Evolutionary conservation across 2,113 vertebrate species (phyloP).

Genomic region (Cyanoliseus patagonus): DNA sequence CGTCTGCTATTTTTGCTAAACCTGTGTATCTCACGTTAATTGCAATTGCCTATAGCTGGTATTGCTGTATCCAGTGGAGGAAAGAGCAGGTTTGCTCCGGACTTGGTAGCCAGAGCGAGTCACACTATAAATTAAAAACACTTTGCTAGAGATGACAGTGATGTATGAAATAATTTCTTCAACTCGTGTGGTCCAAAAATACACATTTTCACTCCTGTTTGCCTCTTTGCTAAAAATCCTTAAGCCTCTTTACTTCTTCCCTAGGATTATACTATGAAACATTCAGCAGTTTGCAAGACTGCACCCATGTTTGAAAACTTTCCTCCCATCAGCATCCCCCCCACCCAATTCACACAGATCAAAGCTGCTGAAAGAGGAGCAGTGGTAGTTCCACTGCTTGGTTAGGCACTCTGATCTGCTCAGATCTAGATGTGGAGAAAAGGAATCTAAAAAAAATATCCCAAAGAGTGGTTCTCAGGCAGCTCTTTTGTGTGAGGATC

Average conservation of each 20-base stretch:
- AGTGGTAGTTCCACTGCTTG: constrained; percentile 30
- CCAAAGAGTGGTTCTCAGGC: constrained; percentile 26
- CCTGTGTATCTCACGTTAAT: not conserved
- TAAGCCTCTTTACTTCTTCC: not conserved
- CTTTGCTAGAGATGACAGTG: not conserved
- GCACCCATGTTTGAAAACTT: not conserved
- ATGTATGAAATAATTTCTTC: not conserved
- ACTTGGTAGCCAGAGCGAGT: not conserved
- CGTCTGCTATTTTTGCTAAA: not conserved
- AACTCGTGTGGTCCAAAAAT: fast-evolving
- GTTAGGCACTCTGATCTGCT: constrained; percentile 50
- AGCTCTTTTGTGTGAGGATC: constrained; percentile 53
- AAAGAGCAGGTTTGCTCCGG: not conserved
- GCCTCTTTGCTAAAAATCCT: not conserved
- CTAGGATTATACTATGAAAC: not conserved
- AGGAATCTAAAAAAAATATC: constrained; percentile 2
- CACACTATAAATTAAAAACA: not conserved
- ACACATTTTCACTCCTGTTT: not conserved
- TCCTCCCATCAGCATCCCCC: not conserved
- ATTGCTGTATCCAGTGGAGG: not conserved
- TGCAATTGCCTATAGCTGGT: not conserved
- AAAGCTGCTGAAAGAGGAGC: constrained; percentile 19
- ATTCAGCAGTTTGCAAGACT: not conserved
- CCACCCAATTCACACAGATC: not conserved
- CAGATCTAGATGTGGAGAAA: constrained; percentile 32